These are phyloP conservation scores for Mustelus asterias DNA, from an alignment of 2,113 vertebrate species.

Conservation along the genomic window DNA sequence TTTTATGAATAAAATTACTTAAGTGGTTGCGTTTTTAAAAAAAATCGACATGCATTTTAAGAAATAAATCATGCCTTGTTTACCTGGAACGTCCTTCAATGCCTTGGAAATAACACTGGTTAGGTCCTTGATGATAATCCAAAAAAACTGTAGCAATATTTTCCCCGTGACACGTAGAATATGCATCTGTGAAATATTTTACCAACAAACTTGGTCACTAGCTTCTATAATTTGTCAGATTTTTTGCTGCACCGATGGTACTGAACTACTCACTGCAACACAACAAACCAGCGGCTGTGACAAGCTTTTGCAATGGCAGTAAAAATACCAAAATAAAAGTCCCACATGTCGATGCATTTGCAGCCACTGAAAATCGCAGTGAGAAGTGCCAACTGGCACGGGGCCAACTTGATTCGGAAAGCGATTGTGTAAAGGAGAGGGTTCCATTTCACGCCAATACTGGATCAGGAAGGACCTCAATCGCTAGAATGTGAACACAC, in stretches of 20 bases:
- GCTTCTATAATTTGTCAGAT: background rate
- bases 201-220: background rate
- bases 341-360: background rate
- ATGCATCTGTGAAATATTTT: background rate
- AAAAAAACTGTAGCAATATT: background rate
- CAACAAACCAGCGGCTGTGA: no score
- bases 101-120: background rate
- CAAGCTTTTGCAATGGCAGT: background rate
- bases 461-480: background rate
- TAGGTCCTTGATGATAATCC: background rate
- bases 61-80: background rate
- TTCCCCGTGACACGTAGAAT: background rate
- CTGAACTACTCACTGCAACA: background rate
- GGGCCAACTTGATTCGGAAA: background rate
- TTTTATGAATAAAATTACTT: background rate
- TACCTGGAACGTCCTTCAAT: background rate
- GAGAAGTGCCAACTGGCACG: background rate
- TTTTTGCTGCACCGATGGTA: background rate
- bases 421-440: background rate
- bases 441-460: background rate
- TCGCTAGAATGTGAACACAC: background rate
- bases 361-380: background rate
- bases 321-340: constrained; percentile 28
- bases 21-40: no score
- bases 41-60: background rate